Base-by-base conservation (phyloP, 2,113 vertebrate genomes). In the Erythrolamprus reginae region DNA sequence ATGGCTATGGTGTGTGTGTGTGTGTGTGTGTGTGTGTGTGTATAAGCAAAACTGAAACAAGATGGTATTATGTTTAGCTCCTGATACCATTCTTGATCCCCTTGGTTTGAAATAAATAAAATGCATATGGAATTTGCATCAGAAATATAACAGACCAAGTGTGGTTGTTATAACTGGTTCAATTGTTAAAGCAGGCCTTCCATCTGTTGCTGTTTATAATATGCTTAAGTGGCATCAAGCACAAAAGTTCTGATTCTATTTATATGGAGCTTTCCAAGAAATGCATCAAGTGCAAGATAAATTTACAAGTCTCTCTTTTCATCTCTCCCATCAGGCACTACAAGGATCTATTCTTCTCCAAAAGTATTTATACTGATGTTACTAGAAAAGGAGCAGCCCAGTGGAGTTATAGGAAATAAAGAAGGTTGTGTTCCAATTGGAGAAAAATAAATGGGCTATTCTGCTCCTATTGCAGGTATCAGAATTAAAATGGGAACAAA, bases 141-240 rank as follows among this genome's bases (percentile, higher is more conserved):
- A 95, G 92, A 91, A 94, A 95, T 91, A 84, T 93, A 95, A 94
- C 91, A 95, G 92, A 90, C 86, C 84, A 94, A 94, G 89, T 84
- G 82, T 0, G 87, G 86, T 89, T 95, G 91, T 95, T 96, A 91
- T 91, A 89, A 87, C 86, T 84, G 3, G 21, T 82, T 94, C 94
- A 92, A 92, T 94, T 93, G 94, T 94, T 93, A 90, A 84, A 94
- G 88, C 92, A 92, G 87, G 91, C 52, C 94, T 95, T 92, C 95
- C 95, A 97, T 96, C 96, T 97, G 96, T 95, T 96, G 87, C 93
- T 94, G 94, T 95, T 96, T 95, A 94, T 87, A 94, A 95, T n/a
- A 92, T 93, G 87, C 56, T 94, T 94, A 92, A 77, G 92, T 83
- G 87, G 86, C 89, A 93, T 92, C 88, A 86, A 91, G 90, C 42